These are phyloP conservation scores for Phengaris alcon DNA, from an alignment of 2,888 invertebrate genomes.

Conservation along the genomic window DNA sequence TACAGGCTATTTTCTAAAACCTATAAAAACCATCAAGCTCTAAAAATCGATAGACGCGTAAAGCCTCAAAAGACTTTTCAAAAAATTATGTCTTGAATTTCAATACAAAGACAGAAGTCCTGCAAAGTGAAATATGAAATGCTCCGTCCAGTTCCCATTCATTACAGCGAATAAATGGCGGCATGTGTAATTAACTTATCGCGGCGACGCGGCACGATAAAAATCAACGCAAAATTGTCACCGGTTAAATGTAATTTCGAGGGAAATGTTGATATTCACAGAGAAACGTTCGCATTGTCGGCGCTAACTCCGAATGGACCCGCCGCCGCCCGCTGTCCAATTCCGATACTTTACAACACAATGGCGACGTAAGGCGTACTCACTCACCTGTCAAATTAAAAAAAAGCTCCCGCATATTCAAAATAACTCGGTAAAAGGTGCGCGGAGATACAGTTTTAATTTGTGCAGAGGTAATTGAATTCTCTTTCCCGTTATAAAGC, in stretches of 20 bases:
- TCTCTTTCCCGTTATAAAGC: slow-evolving; percentile 35
- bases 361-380: slow-evolving; percentile 73
- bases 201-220: slow-evolving; percentile 44
- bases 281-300: slow-evolving; percentile 61
- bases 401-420: slow-evolving; percentile 68
- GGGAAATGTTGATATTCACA: slow-evolving; percentile 68
- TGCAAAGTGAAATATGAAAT: slow-evolving; percentile 24
- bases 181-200: slow-evolving; percentile 56
- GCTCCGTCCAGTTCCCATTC: slow-evolving; percentile 23
- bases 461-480: slow-evolving; percentile 41
- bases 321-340: slow-evolving; percentile 57
- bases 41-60: not conserved
- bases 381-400: slow-evolving; percentile 78
- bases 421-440: slow-evolving; percentile 47
- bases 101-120: not conserved
- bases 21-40: not conserved
- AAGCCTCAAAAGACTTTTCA: not conserved
- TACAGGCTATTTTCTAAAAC: not conserved
- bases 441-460: slow-evolving; percentile 42
- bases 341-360: slow-evolving; percentile 77
- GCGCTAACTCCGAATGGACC: slow-evolving; percentile 69
- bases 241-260: slow-evolving; percentile 57
- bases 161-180: slow-evolving; percentile 44
- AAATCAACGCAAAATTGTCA: slow-evolving; percentile 51
- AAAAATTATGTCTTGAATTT: not conserved